Evolutionary conservation across 2,888 invertebrate species (phyloP).

Genomic region (Caenorhabditis sulstoni): DNA sequence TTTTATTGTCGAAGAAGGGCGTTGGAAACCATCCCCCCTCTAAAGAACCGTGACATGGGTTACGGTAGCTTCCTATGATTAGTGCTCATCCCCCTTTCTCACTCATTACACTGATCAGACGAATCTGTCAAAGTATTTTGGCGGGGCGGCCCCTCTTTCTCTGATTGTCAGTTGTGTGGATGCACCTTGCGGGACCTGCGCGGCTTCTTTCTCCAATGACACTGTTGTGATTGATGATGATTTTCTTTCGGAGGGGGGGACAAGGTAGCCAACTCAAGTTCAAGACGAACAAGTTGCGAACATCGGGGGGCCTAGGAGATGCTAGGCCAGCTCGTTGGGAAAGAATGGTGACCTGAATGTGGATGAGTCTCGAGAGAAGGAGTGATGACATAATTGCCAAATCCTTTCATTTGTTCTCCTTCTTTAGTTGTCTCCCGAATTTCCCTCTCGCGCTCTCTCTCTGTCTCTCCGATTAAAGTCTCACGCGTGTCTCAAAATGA

Average conservation of each 20-base stretch:
- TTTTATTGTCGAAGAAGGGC: neutral
- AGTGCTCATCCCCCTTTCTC: neutral
- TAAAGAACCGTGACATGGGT: neutral
- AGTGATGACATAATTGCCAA: constrained; percentile 39
- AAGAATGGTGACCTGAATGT: neutral
- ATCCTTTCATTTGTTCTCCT: no score
- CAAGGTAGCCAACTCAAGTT: constrained; percentile 1
- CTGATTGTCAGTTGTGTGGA: no score
- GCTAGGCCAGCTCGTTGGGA: no score
- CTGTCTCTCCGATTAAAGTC: constrained; percentile 44
- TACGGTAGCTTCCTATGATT: neutral
- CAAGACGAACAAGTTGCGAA: constrained; percentile 12
- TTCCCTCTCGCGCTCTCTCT: neutral
- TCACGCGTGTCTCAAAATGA: constrained; percentile 62
- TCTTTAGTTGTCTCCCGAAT: no score
- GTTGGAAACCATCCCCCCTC: no score
- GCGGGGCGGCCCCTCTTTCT: no score
- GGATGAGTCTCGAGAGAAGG: neutral
- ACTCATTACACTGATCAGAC: constrained; percentile 24
- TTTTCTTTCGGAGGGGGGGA: constrained; percentile 6
- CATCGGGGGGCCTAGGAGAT: neutral
- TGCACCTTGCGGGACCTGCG: constrained; percentile 41
- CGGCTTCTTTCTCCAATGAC: constrained; percentile 23
- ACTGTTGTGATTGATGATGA: constrained; percentile 45
- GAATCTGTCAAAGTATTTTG: constrained; percentile 58